phyloP scores from a whole-genome alignment of 2,113 vertebrate species.

The Apaloderma vittatum region DNA sequence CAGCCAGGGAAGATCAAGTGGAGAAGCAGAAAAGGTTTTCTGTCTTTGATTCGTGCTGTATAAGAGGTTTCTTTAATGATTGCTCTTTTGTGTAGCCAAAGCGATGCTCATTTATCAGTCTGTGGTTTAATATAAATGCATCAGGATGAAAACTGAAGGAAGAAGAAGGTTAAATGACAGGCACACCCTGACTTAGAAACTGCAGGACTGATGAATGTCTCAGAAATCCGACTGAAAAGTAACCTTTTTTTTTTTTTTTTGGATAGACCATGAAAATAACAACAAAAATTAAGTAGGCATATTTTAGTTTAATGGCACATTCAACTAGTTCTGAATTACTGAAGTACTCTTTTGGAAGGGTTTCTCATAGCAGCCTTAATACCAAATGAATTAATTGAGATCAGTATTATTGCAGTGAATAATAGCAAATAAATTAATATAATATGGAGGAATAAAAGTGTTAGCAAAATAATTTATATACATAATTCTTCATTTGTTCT shows the following conservation, averaged over 20 bases:
- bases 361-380: constrained; percentile 14
- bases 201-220: constrained; percentile 16
- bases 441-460: constrained; percentile 40
- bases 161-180: constrained; percentile 73
- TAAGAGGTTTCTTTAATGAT: constrained; percentile 65
- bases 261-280: not conserved
- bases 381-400: constrained; percentile 45
- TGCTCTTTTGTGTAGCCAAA: constrained; percentile 56
- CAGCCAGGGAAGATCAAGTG: not conserved
- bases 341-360: constrained; percentile 15
- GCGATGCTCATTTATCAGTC: constrained; percentile 58
- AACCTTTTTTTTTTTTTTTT: not conserved
- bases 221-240: constrained; percentile 45
- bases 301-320: constrained; percentile 50
- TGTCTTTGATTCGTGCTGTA: constrained; percentile 64
- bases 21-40: not conserved
- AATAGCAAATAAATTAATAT: constrained; percentile 57
- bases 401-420: constrained; percentile 46
- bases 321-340: constrained; percentile 66
- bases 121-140: constrained; percentile 68
- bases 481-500: constrained; percentile 4
- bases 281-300: not conserved
- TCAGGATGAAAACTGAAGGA: constrained; percentile 69
- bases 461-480: constrained; percentile 46
- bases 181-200: constrained; percentile 16